phyloP scores from a whole-genome alignment of 2,797 vertebrate genomes.

The Onychomys leucogaster region DNA sequence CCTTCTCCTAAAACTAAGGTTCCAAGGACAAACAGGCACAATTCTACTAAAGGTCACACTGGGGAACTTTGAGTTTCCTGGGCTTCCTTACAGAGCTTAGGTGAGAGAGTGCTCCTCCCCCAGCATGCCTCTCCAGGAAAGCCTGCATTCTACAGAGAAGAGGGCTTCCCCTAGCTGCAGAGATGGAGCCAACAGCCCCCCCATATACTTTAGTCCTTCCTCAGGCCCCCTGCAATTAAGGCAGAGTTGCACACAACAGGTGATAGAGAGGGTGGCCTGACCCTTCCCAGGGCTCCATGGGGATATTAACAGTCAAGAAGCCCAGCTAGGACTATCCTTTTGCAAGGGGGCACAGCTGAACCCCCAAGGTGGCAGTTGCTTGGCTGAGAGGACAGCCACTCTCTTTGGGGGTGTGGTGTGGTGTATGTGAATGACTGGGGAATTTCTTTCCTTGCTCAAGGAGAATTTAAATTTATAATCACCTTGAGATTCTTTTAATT shows the following conservation, averaged over 20 bases:
- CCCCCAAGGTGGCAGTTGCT: background rate
- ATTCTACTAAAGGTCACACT: background rate
- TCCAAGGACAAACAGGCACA: background rate
- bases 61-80: background rate
- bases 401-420: background rate
- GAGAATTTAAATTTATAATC: conserved; percentile 45
- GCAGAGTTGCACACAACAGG: background rate
- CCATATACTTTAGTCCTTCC: too few relatives aligned
- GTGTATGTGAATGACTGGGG: background rate
- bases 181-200: background rate
- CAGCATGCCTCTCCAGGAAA: background rate
- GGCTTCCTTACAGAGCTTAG: background rate
- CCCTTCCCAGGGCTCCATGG: background rate
- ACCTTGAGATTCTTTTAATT: conserved; percentile 61
- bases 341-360: background rate
- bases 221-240: background rate
- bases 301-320: too few relatives aligned
- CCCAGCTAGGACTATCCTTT: background rate
- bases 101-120: background rate
- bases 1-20: background rate
- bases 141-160: background rate
- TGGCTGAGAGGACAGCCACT: background rate
- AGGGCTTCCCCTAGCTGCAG: background rate
- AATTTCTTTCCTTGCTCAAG: conserved; percentile 47
- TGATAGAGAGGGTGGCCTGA: background rate